These are phyloP conservation scores for Nemoura dubitans DNA, from an alignment of 2,888 invertebrate species.

Conservation along the genomic window DNA sequence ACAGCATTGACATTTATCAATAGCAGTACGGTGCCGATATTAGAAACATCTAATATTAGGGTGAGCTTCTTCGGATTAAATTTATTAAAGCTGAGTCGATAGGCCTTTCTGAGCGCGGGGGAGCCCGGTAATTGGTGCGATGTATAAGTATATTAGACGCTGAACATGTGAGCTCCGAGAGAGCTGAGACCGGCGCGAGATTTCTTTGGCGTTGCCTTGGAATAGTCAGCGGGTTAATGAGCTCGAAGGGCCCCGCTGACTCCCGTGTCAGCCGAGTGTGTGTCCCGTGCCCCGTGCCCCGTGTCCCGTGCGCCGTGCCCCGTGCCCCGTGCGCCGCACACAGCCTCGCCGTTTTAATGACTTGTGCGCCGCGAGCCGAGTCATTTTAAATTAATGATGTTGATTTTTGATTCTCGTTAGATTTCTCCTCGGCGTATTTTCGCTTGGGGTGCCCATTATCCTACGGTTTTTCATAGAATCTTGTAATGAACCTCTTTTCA, in stretches of 20 bases:
- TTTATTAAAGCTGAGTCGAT: background rate
- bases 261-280: no score
- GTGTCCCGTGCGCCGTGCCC: background rate
- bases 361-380: background rate
- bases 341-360: background rate
- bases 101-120: background rate
- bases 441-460: background rate
- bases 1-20: conserved; percentile 26
- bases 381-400: conserved; percentile 33
- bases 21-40: background rate
- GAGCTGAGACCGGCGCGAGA: no score
- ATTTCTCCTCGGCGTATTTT: background rate
- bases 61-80: background rate
- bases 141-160: no score
- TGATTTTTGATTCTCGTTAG: conserved; percentile 33
- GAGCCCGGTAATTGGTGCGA: background rate
- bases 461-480: background rate
- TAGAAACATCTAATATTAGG: background rate
- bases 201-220: no score
- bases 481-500: conserved; percentile 31
- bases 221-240: no score
- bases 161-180: no score
- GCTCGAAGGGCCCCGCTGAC: no score
- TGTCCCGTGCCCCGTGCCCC: no score
- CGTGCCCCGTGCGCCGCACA: background rate